Base-by-base conservation (phyloP, 2,888 invertebrate genomes). In the Agrochola litura region DNA sequence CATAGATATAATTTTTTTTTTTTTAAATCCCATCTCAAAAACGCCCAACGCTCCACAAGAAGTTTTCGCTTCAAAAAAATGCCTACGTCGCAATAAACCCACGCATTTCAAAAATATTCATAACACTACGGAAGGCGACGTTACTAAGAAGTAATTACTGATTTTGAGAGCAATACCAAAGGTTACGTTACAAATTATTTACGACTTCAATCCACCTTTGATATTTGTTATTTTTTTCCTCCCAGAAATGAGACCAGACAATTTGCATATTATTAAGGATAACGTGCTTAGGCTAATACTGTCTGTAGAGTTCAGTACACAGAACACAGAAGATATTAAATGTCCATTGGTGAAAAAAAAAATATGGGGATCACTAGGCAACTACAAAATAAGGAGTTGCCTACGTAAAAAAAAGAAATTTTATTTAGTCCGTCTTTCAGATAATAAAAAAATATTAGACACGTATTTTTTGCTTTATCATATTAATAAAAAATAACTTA, bases 171-270 rank as follows among this genome's bases (percentile, higher is more conserved):
- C 43, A 67, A 61, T 58, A 60, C 65, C 56, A 58, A 71, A 84
- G 56, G 58, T 30, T 49, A 6, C 46, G 14, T 12, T 30, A 69
- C 52, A 70, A 66, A 49, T 72, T 63, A 81, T 81, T 73, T 58
- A 82, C 61, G 64, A 64, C 71, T 60, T 56, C 22, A 83, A 56
- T 6, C 66, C 25, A 85, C 68, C 76, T 83, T 81, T 82, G 85
- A n/a, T 73, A 85, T 76, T 69, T 67, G n/a, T 61, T 61, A 10
- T 61, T 73, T 73, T 81, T 80, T 67, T 63, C 16, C 6, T 25
- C 54, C 22, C 54, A 66, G 61, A 65, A 69, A 58, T 81, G 6
- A n/a, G 49, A 56, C 49, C 37, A 30, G 14, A 41, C 8, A 2
- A 73, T 80, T 80, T 25, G 43, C 63, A 79, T 84, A 74, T n/a